Percentiles rank a stretch among this genome's conserved stretches.
Conservation (phyloP, 2,888 invertebrate genomes). For the Andrena minutula region DNA sequence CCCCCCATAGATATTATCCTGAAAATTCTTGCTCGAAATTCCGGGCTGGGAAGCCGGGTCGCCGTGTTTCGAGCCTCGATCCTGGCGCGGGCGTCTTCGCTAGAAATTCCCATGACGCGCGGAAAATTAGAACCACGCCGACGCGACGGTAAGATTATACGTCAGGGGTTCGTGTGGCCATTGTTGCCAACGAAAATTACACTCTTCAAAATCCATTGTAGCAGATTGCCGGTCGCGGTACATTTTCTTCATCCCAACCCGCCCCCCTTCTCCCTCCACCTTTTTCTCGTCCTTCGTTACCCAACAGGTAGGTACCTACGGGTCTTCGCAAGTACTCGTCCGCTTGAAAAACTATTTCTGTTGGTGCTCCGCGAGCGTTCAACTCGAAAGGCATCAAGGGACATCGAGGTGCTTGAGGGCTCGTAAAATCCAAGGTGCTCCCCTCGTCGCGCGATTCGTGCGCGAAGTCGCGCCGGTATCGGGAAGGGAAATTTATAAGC, state of each 20-base stretch:
- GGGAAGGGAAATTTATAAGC: background rate
- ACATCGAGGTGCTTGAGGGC: background rate
- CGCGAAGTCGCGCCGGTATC: too few species aligned
- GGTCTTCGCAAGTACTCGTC: too few species aligned
- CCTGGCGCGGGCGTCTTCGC: conserved; percentile 2
- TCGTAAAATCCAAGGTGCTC: background rate
- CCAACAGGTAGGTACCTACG: too few species aligned
- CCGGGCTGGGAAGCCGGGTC: too few species aligned
- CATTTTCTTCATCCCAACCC: conserved; percentile 48
- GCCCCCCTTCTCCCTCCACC: background rate
- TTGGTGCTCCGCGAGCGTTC: too few species aligned
- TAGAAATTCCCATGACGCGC: conserved; percentile 73
- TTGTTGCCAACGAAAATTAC: conserved; percentile 78
- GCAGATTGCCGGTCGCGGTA: conserved; percentile 59
- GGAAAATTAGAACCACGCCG: conserved; percentile 73
- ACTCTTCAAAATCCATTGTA: conserved; percentile 77
- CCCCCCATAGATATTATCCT: too few species aligned
- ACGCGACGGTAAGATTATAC: conserved; percentile 74
- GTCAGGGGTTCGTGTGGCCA: conserved; percentile 71
- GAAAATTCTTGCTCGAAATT: too few species aligned
- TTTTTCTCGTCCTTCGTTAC: conserved; percentile 5
- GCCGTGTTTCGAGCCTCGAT: too few species aligned
- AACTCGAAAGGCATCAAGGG: too few species aligned
- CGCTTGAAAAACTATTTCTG: too few species aligned
- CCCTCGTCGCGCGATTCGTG: too few species aligned